A percentile compares a stretch with the other conserved stretches of the same genome.
phyloP scores from a whole-genome alignment of 2,113 vertebrate species.

The Fulmarus glacialis region DNA sequence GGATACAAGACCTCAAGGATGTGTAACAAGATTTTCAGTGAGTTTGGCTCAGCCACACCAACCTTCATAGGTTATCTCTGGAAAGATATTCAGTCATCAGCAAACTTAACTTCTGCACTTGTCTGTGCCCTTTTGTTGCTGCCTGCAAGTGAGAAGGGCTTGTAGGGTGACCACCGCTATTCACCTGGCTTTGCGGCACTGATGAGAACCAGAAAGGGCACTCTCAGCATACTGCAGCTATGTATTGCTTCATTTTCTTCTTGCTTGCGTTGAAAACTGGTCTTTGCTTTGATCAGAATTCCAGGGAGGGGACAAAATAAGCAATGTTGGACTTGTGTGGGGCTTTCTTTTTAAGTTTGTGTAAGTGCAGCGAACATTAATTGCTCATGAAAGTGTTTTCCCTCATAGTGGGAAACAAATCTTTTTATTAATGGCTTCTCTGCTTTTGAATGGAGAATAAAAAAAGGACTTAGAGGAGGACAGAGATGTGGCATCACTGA shows the following conservation, averaged over 20 bases:
- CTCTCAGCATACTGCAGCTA: background rate
- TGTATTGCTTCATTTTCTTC: background rate
- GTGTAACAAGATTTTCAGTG: background rate
- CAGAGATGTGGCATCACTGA: background rate
- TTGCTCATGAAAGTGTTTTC: background rate
- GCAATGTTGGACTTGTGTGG: background rate
- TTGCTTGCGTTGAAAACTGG: background rate
- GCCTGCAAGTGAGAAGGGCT: background rate
- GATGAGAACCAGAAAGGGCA: background rate
- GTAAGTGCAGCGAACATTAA: background rate
- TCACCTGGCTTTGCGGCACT: background rate
- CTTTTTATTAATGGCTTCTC: background rate
- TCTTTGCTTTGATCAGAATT: background rate
- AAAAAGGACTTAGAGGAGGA: background rate
- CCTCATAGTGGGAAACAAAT: background rate
- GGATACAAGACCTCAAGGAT: background rate
- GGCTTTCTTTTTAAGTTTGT: background rate
- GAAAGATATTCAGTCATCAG: background rate
- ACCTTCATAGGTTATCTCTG: background rate
- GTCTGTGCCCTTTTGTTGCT: background rate
- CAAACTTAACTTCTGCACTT: background rate
- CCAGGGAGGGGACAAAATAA: background rate
- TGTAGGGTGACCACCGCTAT: background rate
- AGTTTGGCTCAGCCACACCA: background rate
- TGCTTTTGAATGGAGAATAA: background rate